Evolutionary conservation across 2,888 invertebrate species (phyloP).

Genomic region (Ophioninae sp.): DNA sequence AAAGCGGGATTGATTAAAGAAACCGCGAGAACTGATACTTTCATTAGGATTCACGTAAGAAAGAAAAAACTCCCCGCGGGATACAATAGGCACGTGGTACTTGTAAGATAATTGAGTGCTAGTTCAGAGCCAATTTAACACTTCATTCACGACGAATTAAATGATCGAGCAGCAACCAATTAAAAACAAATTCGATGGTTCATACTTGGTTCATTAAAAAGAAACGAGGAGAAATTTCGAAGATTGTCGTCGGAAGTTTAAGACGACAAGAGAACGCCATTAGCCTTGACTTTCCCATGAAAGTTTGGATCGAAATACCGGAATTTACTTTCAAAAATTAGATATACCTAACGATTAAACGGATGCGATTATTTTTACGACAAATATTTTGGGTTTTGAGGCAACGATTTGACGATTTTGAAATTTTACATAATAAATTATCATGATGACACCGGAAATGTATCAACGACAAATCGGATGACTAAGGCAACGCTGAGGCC

Average conservation of each 20-base stretch:
- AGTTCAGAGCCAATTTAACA: not conserved
- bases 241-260: not conserved
- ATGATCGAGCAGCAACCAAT: not conserved
- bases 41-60: not conserved
- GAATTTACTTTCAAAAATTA: not conserved
- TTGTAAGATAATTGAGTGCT: not conserved
- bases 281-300: not conserved
- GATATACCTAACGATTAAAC: not conserved
- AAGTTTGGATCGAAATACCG: not conserved
- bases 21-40: not conserved
- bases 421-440: not conserved
- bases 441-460: constrained; percentile 6
- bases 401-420: not conserved
- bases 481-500: constrained; percentile 30
- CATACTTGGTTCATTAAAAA: constrained; percentile 1
- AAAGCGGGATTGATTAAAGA: not conserved
- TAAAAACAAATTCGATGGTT: not conserved
- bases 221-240: constrained; percentile 1
- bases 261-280: not conserved
- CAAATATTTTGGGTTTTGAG: not conserved
- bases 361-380: not conserved
- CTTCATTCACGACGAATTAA: not conserved
- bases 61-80: not conserved
- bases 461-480: constrained; percentile 2
- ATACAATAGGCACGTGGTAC: not conserved